Evolutionary conservation across 2,113 vertebrate genomes (phyloP).

Genomic region (Mus musculus): GRCm39 chr16:70276501-70277000

Average conservation of each 20-base stretch:
- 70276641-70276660: neutral
- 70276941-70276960: too few relatives aligned
- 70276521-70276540: too few relatives aligned
- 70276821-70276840: neutral
- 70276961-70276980: too few relatives aligned
- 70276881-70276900: neutral
- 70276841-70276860: neutral
- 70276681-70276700: neutral
- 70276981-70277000: too few relatives aligned
- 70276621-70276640: neutral
- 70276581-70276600: neutral
- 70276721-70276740: neutral
- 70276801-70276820: neutral
- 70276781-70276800: too few relatives aligned
- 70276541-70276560: too few relatives aligned
- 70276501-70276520: neutral
- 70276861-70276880: neutral
- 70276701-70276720: neutral
- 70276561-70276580: too few relatives aligned
- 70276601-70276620: neutral
- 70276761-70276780: neutral
- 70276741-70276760: neutral
- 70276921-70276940: too few relatives aligned
- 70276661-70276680: slow-evolving; percentile 11
- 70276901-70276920: too few relatives aligned